Conservation (phyloP, 2,113 vertebrate species). For the Romanogobio albipinnatus region DNA sequence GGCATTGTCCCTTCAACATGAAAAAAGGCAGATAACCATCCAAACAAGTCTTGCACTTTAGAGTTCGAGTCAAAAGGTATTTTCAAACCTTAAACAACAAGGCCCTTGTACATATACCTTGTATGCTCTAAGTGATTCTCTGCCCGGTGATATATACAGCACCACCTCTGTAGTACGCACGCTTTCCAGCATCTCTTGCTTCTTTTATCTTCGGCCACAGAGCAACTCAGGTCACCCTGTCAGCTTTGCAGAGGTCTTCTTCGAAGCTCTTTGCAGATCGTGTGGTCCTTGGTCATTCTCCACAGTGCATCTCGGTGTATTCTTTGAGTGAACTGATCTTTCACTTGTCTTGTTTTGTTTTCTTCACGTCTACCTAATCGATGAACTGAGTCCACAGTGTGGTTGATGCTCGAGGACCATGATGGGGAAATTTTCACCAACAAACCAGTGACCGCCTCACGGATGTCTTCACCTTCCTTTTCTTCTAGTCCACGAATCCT, state of each 20-base stretch:
- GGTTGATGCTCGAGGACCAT: slow-evolving; percentile 2
- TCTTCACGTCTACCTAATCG: slow-evolving; percentile 3
- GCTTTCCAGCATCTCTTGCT: background rate
- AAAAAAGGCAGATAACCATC: no score
- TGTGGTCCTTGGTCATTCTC: background rate
- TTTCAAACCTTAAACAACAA: no score
- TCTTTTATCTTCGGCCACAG: slow-evolving; percentile 17
- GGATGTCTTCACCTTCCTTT: background rate
- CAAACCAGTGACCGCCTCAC: background rate
- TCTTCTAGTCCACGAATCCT: background rate
- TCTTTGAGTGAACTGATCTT: no score
- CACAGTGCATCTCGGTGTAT: no score
- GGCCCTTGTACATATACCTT: no score
- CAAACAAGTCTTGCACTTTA: no score
- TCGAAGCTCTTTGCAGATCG: background rate
- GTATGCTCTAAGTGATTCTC: no score
- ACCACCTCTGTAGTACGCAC: background rate
- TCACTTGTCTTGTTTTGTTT: slow-evolving; percentile 11
- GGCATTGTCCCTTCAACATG: no score
- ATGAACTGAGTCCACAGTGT: background rate
- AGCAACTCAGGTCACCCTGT: background rate
- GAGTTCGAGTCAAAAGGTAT: no score
- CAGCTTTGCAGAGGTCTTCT: slow-evolving; percentile 4
- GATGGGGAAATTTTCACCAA: background rate
- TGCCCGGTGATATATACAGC: no score